Percentiles rank a stretch among this genome's conserved stretches.
These are phyloP conservation scores for Chionoecetes opilio DNA, from an alignment of 1,140 invertebrate genomes.

Conservation along the genomic window DNA sequence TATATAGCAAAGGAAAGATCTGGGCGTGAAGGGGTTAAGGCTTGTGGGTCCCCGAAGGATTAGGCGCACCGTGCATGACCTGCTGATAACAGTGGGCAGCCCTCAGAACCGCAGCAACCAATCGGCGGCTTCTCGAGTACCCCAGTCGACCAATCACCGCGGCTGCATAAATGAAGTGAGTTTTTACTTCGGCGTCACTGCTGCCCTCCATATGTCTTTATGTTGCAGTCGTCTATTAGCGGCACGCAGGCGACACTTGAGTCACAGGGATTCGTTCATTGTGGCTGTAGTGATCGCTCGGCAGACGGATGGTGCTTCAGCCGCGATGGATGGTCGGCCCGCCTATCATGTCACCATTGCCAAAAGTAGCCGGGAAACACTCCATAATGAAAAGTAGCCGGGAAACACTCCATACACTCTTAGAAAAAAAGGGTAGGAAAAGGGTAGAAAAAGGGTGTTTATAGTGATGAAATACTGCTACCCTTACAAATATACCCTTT, in stretches of 20 bases:
- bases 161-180: slow-evolving; percentile 74
- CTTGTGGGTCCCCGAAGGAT: slow-evolving; percentile 43
- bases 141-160: slow-evolving; percentile 50
- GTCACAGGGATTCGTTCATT: slow-evolving; percentile 45
- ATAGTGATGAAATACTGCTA: no score
- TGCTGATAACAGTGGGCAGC: slow-evolving; percentile 57
- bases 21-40: no score
- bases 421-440: no score
- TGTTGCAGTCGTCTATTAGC: slow-evolving; percentile 67
- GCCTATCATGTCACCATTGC: slow-evolving; percentile 71
- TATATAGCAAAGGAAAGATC: no score
- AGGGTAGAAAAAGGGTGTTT: no score
- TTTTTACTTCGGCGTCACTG: slow-evolving; percentile 68
- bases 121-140: slow-evolving; percentile 12
- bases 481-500: no score
- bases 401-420: no score
- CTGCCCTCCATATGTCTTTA: slow-evolving; percentile 67
- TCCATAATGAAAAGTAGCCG: no score
- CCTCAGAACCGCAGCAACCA: slow-evolving; percentile 35
- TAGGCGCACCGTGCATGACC: slow-evolving; percentile 66
- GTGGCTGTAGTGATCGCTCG: slow-evolving; percentile 39
- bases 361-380: slow-evolving; percentile 60
- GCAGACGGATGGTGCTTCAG: slow-evolving; percentile 71
- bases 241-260: slow-evolving; percentile 69
- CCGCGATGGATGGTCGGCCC: slow-evolving; percentile 51